Conservation (phyloP, 2,113 vertebrate genomes). For the Rhinolophus sinicus region DNA sequence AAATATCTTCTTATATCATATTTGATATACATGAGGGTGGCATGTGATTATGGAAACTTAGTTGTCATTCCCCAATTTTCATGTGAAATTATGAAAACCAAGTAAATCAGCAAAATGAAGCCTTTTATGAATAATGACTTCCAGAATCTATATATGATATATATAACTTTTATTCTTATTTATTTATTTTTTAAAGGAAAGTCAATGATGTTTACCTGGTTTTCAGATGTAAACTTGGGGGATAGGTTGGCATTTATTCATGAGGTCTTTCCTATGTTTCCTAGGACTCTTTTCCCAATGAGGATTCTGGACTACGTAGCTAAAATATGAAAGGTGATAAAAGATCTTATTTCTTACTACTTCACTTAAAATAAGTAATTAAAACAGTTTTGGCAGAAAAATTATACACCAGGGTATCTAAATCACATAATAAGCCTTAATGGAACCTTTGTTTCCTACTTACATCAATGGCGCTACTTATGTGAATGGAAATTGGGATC, state of each 20-base stretch:
- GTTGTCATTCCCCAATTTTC: background rate
- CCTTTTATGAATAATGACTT: background rate
- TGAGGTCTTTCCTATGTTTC: background rate
- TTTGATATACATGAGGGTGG: background rate
- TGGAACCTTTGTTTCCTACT: slow-evolving; percentile 68
- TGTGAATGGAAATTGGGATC: slow-evolving; percentile 58
- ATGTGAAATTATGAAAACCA: slow-evolving; percentile 38
- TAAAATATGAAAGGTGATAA: background rate
- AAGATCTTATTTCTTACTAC: background rate
- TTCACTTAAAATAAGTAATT: slow-evolving; percentile 38
- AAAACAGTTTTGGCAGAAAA: slow-evolving; percentile 29
- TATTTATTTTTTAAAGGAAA: background rate
- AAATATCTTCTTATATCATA: background rate
- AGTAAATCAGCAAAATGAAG: background rate
- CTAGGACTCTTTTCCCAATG: background rate
- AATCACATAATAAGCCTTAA: slow-evolving; percentile 65
- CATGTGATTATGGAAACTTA: background rate
- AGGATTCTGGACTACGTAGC: background rate
- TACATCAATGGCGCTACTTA: slow-evolving; percentile 70
- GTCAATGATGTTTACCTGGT: background rate
- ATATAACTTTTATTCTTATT: background rate
- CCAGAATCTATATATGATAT: background rate
- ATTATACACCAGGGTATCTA: slow-evolving; percentile 6
- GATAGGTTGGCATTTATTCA: background rate
- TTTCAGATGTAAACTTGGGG: background rate